Conservation (phyloP, 2,888 invertebrate genomes). For the Iphiclides podalirius region DNA sequence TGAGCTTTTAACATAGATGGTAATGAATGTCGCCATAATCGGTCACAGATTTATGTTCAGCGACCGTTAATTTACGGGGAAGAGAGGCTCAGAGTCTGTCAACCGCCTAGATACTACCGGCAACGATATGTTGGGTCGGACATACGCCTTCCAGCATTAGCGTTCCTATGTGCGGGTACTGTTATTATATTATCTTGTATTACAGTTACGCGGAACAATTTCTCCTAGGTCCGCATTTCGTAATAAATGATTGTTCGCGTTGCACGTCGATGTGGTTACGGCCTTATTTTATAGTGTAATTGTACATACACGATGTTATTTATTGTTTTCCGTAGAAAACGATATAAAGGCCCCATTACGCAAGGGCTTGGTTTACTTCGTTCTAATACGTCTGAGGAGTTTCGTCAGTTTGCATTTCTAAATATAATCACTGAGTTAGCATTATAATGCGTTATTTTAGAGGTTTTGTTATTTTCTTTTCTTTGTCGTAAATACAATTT, state of each 20-base stretch:
- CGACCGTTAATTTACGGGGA: background rate
- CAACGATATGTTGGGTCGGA: conserved; percentile 64
- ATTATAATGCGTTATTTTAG: too few species aligned
- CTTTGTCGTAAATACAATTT: too few species aligned
- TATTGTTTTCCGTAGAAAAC: conserved; percentile 19
- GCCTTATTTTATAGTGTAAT: conserved; percentile 22
- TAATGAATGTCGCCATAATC: background rate
- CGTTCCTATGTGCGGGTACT: conserved; percentile 53
- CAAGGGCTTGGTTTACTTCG: conserved; percentile 1
- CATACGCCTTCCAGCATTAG: conserved; percentile 63
- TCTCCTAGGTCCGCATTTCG: conserved; percentile 26
- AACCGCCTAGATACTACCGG: conserved; percentile 41
- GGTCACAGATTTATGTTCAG: conserved; percentile 10
- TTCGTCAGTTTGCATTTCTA: background rate
- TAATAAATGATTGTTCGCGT: conserved; percentile 30
- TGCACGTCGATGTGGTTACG: conserved; percentile 23
- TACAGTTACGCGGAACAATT: conserved; percentile 34
- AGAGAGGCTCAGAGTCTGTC: conserved; percentile 30
- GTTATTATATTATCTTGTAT: conserved; percentile 45
- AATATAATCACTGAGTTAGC: too few species aligned
- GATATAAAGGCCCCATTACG: conserved; percentile 11
- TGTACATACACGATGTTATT: conserved; percentile 20
- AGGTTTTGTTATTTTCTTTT: too few species aligned
- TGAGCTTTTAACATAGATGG: background rate
- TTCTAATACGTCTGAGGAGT: background rate